Evolutionary conservation across 2,797 vertebrate genomes (phyloP).

Genomic region (Perodicticus potto): DNA sequence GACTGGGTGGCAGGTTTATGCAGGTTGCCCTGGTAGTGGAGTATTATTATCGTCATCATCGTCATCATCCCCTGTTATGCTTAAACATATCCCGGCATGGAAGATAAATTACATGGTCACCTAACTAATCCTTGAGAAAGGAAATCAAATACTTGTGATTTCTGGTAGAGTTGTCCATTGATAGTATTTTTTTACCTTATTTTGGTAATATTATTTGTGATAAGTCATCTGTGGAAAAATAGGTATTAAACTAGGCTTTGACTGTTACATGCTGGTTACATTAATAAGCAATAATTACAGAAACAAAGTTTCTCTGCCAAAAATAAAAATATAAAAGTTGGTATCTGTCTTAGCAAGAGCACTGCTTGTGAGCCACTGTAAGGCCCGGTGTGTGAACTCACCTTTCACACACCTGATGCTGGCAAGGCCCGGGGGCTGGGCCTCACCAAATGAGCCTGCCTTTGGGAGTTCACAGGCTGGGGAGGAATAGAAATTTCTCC

Average conservation of each 20-base stretch:
- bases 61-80: background rate
- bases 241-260: slow-evolving; percentile 34
- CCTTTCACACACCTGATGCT: background rate
- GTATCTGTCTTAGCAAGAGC: background rate
- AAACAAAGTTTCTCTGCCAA: background rate
- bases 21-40: background rate
- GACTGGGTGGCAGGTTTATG: background rate
- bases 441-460: background rate
- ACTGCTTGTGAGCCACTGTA: background rate
- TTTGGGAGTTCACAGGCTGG: background rate
- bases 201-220: background rate
- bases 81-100: background rate
- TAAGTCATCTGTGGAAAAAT: slow-evolving; percentile 29
- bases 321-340: background rate
- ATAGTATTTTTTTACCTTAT: background rate
- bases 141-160: background rate
- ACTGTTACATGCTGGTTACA: background rate
- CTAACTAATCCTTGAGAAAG: background rate
- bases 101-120: background rate
- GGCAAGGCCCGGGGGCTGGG: background rate
- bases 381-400: background rate
- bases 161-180: slow-evolving; percentile 26
- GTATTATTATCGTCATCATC: no score
- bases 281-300: background rate
- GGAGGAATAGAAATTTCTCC: background rate